Percentiles rank a stretch among this genome's conserved stretches.
phyloP scores from a whole-genome alignment of 2,888 invertebrate genomes.

The Anaspis maculata region DNA sequence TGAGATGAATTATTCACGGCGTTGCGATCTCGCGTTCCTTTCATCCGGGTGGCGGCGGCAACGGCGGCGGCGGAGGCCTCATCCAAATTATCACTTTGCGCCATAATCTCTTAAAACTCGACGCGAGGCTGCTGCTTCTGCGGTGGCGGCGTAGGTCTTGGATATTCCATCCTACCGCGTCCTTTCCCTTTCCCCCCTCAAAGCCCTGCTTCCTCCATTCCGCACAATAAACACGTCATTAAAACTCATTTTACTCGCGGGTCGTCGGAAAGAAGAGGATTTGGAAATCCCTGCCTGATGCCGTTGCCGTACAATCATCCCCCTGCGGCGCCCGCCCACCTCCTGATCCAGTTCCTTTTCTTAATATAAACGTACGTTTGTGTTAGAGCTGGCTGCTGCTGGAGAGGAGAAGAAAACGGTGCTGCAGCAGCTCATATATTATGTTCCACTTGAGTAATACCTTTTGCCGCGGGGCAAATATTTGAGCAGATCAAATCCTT shows the following conservation, averaged over 20 bases:
- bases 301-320: no score
- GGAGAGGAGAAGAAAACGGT: slow-evolving; percentile 3
- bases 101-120: slow-evolving; percentile 34
- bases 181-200: no score
- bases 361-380: no score
- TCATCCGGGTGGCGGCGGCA: no score
- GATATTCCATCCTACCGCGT: slow-evolving; percentile 24
- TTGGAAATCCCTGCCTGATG: slow-evolving; percentile 2
- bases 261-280: slow-evolving; percentile 11
- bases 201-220: slow-evolving; percentile 24
- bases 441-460: slow-evolving; percentile 28
- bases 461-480: slow-evolving; percentile 26
- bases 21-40: slow-evolving; percentile 26
- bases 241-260: slow-evolving; percentile 30
- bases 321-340: no score
- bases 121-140: no score
- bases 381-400: no score
- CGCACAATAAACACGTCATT: slow-evolving; percentile 33
- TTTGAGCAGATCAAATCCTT: slow-evolving; percentile 22
- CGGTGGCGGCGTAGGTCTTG: no score
- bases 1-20: slow-evolving; percentile 33
- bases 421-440: slow-evolving; percentile 13
- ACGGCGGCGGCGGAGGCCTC: no score
- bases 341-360: no score
- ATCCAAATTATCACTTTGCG: slow-evolving; percentile 36